Evolutionary conservation across 2,113 vertebrate species (phyloP).

Genomic region (Acrocephalus arundinaceus): DNA sequence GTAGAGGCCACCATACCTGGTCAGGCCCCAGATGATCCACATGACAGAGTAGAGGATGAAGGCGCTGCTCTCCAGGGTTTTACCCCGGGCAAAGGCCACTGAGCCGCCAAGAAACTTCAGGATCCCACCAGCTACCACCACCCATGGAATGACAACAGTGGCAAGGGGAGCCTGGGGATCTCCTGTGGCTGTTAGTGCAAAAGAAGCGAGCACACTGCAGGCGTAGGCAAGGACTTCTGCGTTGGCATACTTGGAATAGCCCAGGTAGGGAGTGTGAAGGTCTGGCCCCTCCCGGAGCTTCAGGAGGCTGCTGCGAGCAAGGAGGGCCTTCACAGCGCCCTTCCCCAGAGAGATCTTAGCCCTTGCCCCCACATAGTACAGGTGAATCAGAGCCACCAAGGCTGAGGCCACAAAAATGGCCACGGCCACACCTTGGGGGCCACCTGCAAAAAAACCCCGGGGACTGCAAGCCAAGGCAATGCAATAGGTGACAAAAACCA

Average conservation of each 20-base stretch:
- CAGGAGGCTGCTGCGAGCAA: constrained; percentile 55
- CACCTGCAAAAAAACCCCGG: constrained; percentile 76
- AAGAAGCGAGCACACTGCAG: constrained; percentile 81
- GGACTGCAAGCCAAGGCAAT: constrained; percentile 78
- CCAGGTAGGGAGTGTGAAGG: constrained; percentile 77
- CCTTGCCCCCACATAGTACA: constrained; percentile 69
- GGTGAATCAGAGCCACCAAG: constrained; percentile 70
- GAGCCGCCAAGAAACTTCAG: constrained; percentile 79
- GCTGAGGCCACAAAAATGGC: constrained; percentile 81
- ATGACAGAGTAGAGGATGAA: constrained; percentile 84
- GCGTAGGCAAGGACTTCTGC: constrained; percentile 82
- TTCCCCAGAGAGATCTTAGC: constrained; percentile 70
- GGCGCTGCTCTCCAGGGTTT: constrained; percentile 86
- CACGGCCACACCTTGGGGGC: constrained; percentile 80
- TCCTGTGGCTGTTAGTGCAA: constrained; percentile 75
- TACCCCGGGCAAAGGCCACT: constrained; percentile 84
- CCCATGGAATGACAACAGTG: constrained; percentile 82
- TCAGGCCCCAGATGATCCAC: constrained; percentile 88
- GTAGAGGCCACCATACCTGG: constrained; percentile 77
- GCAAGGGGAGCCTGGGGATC: constrained; percentile 65
- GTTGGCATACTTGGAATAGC: constrained; percentile 86
- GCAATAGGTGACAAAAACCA: constrained; percentile 80
- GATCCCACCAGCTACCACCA: constrained; percentile 81
- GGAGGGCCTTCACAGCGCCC: constrained; percentile 60
- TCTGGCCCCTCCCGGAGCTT: constrained; percentile 75